Evolutionary conservation across 2,113 vertebrate species (phyloP), one percentile per base, ranked within the genome.

Genomic region (Apus apus): DNA sequence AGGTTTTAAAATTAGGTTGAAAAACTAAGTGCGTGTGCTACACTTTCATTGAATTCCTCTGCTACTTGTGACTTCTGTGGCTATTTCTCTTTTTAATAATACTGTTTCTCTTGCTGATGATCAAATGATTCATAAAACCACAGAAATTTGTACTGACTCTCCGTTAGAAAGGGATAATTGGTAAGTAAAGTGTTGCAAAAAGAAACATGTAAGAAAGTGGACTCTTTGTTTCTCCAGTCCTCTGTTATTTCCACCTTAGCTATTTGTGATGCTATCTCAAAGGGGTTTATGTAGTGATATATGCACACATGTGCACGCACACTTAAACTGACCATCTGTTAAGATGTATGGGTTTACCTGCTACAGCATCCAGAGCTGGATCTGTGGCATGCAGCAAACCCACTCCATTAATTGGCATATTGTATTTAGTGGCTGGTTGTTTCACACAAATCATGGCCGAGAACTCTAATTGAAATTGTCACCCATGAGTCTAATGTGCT

Each of bases 1-100:
- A 51, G 68, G 54, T 75, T 95, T 97, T 73, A 90, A 95, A 95
- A 95, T 61, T 65, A 65, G 38, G 2, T 87, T 90, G 76, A 67
- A 66, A 32, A 79, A 89, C 21, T 91, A 85, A 77, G n/a, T 38
- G 36, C 38, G 25, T 2, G 2, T 89, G 56, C 32, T 92, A 61
- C 7, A 40, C 43, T 4, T 76, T 62, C 1, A 0, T 34, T 82
- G 54, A 79, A 68, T 85, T 85, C 51, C 6, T 68, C 51, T 87
- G 54, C 67, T 81, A 46, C 45, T 72, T 71, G 21, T 77, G 27
- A 38, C 61, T 66, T 38, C 61, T 61, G 36, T 38, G 34, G 64
- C 46, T 85, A 1, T 66, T 79, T 66, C 6, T 92, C 40, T 81
- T 86, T 66, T 53, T 61, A 65, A 21, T 48, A 81, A 20, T 40